Evolutionary conservation across 2,888 invertebrate species (phyloP), one percentile per base, ranked within the genome.

Genomic region (Nomada hirtipes): DNA sequence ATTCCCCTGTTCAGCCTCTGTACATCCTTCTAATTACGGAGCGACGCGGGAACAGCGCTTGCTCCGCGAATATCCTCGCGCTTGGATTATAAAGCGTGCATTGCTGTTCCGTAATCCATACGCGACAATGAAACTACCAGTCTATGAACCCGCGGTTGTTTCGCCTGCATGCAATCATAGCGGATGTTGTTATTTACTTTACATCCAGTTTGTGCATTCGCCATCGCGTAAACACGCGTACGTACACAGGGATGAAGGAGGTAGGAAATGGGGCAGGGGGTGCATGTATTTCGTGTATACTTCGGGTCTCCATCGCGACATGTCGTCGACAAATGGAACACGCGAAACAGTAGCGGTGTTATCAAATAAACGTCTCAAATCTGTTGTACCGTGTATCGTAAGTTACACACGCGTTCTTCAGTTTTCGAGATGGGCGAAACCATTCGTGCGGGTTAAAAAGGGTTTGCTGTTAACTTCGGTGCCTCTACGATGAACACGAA

Each of bases 141-240:
- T 79, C 75, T 76, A 80, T 69, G 75, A 50, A 60, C 76, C 65
- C 78, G 70, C 79, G 74, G 72, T 68, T 70, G 83, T 83, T 83
- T 84, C 78, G 77, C 69, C 60, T 65, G 68, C 61, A 71, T 68
- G 82, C 83, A 87, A 88, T 86, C 83, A 86, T 78, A 82, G 70
- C 76, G 80, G 82, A 83, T 86, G 86, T 86, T 85, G 82, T 86
- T 83, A 88, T 88, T 88, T 86, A 84, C 88, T 86, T 88, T 83
- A 82, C 85, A 84, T 86, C 81, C 78, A 78, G 85, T 89, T 88
- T 85, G 83, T 36, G 65, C 83, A 83, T 79, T 84, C 79, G 72
- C 83, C 73, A 79, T 79, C 79, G 83, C 76, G 68, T 76, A 83
- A 84, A 83, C 83, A 79, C 67, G 79, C 75, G 68, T 69, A 55